Percentiles rank a stretch among this genome's conserved stretches.
These are phyloP conservation scores for Syrmaticus mikado DNA, from an alignment of 2,113 vertebrate species.

Conservation along the genomic window DNA sequence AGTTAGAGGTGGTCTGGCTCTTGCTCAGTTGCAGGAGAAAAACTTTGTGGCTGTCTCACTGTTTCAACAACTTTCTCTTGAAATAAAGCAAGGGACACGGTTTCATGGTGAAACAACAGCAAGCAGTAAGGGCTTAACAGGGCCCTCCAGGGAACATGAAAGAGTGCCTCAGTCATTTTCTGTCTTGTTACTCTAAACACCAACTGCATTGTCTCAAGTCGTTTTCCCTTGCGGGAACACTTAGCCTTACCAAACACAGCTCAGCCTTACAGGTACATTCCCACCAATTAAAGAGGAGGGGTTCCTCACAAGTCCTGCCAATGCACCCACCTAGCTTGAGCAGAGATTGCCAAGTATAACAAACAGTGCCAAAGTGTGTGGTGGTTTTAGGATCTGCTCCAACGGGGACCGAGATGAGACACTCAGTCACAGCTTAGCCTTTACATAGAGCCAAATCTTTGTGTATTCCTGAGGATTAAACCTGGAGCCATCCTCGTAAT, in stretches of 20 bases:
- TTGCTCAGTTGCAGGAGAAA: not conserved
- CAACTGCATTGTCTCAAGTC: conserved; percentile 69
- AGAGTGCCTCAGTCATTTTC: conserved; percentile 64
- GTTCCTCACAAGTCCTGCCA: conserved; percentile 76
- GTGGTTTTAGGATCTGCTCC: conserved; percentile 56
- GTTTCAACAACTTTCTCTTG: conserved; percentile 49
- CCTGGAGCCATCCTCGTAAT: not conserved
- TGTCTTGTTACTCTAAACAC: conserved; percentile 70
- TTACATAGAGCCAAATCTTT: conserved; percentile 51
- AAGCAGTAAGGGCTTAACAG: conserved; percentile 53
- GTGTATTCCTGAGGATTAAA: conserved; percentile 42
- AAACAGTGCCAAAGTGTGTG: conserved; percentile 65
- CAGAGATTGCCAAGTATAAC: conserved; percentile 63
- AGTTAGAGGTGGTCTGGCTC: not conserved
- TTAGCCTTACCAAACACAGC: conserved; percentile 72
- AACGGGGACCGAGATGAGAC: conserved; percentile 64
- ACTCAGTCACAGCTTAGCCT: conserved; percentile 60
- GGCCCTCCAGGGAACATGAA: conserved; percentile 69
- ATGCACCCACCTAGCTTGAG: conserved; percentile 69
- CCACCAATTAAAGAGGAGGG: conserved; percentile 75
- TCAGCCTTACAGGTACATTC: conserved; percentile 69
- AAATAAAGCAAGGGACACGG: conserved; percentile 33
- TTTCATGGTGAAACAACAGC: conserved; percentile 50
- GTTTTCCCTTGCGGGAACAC: conserved; percentile 68
- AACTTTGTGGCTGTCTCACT: not conserved